Evolutionary conservation across 2,113 vertebrate species (phyloP).

Genomic region (Etheostoma cragini): DNA sequence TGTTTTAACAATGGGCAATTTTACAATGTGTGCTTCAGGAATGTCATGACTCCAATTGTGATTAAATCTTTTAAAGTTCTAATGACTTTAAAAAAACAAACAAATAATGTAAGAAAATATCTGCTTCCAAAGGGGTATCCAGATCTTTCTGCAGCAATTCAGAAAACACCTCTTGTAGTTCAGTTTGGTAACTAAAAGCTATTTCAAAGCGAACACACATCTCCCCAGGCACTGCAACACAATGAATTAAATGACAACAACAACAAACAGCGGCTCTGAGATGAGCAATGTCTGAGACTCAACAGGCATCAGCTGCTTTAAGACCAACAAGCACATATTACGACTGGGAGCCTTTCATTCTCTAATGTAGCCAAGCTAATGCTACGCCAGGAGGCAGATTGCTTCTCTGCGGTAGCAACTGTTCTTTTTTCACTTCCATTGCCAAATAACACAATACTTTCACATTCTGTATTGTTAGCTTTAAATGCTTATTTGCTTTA

Average conservation of each 20-base stretch:
- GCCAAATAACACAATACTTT: conserved; percentile 23
- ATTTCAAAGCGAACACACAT: conserved; percentile 25
- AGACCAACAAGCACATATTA: not conserved
- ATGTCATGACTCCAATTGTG: conserved; percentile 21
- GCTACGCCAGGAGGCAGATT: conserved; percentile 12
- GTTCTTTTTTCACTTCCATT: not conserved
- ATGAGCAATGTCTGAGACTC: conserved; percentile 5
- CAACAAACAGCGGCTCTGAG: conserved; percentile 28
- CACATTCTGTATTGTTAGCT: not conserved
- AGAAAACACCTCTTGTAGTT: conserved; percentile 1
- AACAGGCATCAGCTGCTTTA: conserved; percentile 1
- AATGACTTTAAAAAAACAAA: conserved; percentile 24
- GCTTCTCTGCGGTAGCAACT: conserved; percentile 2
- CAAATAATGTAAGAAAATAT: conserved; percentile 21
- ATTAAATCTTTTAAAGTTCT: conserved; percentile 23
- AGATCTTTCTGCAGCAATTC: not conserved
- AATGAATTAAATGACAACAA: conserved; percentile 21
- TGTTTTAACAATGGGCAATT: conserved; percentile 41
- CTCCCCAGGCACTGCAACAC: conserved; percentile 15
- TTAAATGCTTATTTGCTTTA: not conserved
- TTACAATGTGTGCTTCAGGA: conserved; percentile 23
- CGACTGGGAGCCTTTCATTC: not conserved
- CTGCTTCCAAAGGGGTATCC: not conserved
- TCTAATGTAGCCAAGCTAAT: conserved; percentile 21
- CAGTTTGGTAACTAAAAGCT: not conserved